phyloP scores from a whole-genome alignment of 2,888 invertebrate species.

The Julus scandinavius region DNA sequence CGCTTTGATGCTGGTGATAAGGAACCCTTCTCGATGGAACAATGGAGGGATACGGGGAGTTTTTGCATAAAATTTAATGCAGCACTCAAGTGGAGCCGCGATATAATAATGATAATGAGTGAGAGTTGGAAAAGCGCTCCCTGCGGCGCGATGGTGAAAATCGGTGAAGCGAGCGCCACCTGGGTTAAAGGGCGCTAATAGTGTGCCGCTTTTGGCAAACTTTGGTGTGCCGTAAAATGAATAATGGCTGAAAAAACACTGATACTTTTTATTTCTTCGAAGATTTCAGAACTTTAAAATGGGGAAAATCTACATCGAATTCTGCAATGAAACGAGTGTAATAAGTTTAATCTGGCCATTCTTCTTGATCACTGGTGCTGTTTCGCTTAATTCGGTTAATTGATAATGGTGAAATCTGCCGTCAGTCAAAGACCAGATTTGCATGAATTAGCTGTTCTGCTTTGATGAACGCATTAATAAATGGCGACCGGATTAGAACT shows the following conservation, averaged over 20 bases:
- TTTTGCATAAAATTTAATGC: constrained; percentile 19
- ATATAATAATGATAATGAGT: constrained; percentile 5
- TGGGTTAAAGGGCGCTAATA: too few relatives aligned
- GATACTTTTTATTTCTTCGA: too few relatives aligned
- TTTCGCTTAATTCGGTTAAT: neutral
- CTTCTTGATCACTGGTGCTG: too few relatives aligned
- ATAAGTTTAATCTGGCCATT: too few relatives aligned
- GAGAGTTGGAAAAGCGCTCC: constrained; percentile 17
- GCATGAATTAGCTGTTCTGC: constrained; percentile 2
- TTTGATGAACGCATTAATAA: constrained; percentile 9
- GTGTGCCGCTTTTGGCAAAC: too few relatives aligned
- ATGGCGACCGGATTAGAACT: neutral
- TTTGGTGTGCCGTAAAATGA: too few relatives aligned
- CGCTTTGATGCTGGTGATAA: neutral
- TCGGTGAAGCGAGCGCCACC: neutral
- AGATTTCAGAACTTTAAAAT: too few relatives aligned
- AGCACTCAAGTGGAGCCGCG: neutral
- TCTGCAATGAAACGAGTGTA: too few relatives aligned
- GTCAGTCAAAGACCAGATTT: constrained; percentile 1
- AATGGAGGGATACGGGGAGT: neutral
- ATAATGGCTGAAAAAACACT: too few relatives aligned
- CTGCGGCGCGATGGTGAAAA: neutral
- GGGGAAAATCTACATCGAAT: too few relatives aligned
- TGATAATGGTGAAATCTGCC: neutral
- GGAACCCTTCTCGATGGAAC: neutral